A percentile compares a stretch with the other conserved stretches of the same genome.
Conservation (phyloP, 2,797 vertebrate genomes). For the Podargus strigoides region DNA sequence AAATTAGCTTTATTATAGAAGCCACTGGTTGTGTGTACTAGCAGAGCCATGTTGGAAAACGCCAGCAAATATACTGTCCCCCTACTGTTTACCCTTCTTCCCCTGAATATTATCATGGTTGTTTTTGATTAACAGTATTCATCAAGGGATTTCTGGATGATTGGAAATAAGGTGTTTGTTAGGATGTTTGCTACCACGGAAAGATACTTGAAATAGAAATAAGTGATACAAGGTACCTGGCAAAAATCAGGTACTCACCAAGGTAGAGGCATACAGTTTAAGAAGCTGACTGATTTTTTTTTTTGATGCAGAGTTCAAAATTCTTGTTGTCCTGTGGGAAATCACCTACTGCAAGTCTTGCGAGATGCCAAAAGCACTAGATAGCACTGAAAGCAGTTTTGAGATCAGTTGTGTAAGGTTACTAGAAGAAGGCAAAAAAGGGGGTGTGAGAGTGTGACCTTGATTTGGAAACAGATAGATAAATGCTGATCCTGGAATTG, state of each 20-base stretch:
- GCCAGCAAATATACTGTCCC: neutral
- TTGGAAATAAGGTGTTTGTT: neutral
- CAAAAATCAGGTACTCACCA: neutral
- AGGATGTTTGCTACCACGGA: neutral
- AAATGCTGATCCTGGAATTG: neutral
- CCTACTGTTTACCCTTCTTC: rapidly evolving
- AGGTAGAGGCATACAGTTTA: neutral
- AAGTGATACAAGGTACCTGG: neutral
- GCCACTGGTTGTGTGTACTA: neutral
- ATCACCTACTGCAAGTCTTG: neutral
- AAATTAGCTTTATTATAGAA: neutral
- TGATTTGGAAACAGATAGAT: neutral
- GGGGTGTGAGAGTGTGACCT: neutral
- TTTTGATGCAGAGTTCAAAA: neutral
- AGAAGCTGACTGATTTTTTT: neutral
- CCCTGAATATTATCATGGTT: neutral
- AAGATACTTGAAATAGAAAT: neutral
- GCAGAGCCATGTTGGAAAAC: neutral
- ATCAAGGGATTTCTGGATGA: neutral
- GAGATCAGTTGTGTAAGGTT: neutral
- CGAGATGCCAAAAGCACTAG: neutral
- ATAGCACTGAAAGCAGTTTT: neutral
- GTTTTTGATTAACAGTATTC: neutral
- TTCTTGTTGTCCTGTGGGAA: neutral
- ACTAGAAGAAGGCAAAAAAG: neutral